Conservation (phyloP, 2,797 vertebrate species). For the Gadopsis marmoratus region DNA sequence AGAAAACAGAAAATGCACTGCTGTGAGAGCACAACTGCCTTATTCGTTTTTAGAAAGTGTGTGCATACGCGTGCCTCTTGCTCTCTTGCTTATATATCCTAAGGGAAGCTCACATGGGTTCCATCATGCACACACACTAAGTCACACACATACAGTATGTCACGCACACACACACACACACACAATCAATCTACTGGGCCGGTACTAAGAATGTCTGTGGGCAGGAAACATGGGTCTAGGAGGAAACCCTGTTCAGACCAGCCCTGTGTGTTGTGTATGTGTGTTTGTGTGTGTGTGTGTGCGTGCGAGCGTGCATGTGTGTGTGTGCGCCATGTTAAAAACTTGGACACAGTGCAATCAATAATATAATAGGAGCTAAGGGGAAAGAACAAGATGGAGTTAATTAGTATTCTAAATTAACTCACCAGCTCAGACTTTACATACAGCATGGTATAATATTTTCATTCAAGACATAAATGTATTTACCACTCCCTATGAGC, state of each 20-base stretch:
- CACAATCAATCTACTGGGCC: slow-evolving; percentile 67
- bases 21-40: slow-evolving; percentile 37
- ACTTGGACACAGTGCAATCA: slow-evolving; percentile 49
- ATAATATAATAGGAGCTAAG: slow-evolving; percentile 56
- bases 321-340: slow-evolving; percentile 9
- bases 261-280: slow-evolving; percentile 23
- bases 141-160: slow-evolving; percentile 25
- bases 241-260: slow-evolving; percentile 72
- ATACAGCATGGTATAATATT: too few species aligned
- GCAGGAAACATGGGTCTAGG: slow-evolving; percentile 78
- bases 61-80: slow-evolving; percentile 52
- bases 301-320: slow-evolving; percentile 10
- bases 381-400: slow-evolving; percentile 51
- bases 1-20: slow-evolving; percentile 49
- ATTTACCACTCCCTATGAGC: neutral
- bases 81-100: slow-evolving; percentile 36
- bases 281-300: slow-evolving; percentile 32
- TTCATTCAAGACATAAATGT: slow-evolving; percentile 20
- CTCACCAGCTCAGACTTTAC: too few species aligned
- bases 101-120: slow-evolving; percentile 52
- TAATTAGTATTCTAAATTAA: too few species aligned
- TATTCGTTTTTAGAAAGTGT: slow-evolving; percentile 64
- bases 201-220: slow-evolving; percentile 63
- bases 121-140: slow-evolving; percentile 20
- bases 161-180: slow-evolving; percentile 13